Base-by-base conservation (phyloP, 35 echinoderm and acorn worm species). In the Ptychodera flava region DNA sequence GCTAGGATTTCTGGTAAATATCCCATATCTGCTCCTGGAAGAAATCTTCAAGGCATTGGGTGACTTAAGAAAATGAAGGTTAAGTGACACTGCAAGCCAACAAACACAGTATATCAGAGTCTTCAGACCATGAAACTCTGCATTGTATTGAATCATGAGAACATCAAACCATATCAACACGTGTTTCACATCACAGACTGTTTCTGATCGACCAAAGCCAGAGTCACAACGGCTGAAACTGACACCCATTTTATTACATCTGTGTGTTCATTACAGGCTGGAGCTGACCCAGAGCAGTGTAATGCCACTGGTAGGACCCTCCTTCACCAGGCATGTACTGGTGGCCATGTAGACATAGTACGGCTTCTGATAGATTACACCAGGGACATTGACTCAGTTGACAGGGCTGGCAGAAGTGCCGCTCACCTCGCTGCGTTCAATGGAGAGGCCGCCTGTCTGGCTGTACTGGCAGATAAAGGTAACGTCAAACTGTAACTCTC, bases 241-340 rank as follows among this genome's bases (percentile, higher is more conserved):
- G n/a, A n/a, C n/a, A n/a, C n/a, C n/a, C n/a, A n/a, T n/a, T n/a
- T n/a, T n/a, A n/a, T n/a, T n/a, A n/a, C n/a, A n/a, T n/a, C n/a
- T n/a, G n/a, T n/a, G n/a, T n/a, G n/a, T n/a, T n/a, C n/a, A n/a
- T n/a, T n/a, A n/a, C 30, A 83, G 82, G 32, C 34, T 36, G 82
- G 82, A 0, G 82, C 82, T 36, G 82, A 83, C 28, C 82, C 82
- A 36, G 37, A 83, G n/a, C 37, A 37, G 30, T 36, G 1, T 30
- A 36, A 36, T n/a, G 37, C n/a, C 1, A 30, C 82, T 15, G 92
- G 92, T 16, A 79, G 87, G 28, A 92, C 77, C 30, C 83, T 97
- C 16, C 90, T 97, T 28, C 95, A 97, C 77, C 92, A 97, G 79
- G 95, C 95, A 6, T 97, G 95, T 87, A 36, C 93, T 31, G 92